phyloP scores from a whole-genome alignment of 2,888 invertebrate genomes.

The Thysanoteuthis rhombus region DNA sequence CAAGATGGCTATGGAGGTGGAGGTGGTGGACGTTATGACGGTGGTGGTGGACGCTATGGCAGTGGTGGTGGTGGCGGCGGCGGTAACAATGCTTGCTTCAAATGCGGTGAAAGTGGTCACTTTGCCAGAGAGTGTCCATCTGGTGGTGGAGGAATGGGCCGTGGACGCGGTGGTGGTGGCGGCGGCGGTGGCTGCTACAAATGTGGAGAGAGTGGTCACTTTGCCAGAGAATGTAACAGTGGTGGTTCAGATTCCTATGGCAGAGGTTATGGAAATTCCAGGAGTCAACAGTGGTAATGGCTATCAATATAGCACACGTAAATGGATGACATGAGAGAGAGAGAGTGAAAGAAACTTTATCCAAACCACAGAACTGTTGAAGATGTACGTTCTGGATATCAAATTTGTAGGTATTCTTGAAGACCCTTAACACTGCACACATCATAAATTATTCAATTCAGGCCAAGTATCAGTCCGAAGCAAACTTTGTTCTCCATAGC shows the following conservation, averaged over 20 bases:
- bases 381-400: not conserved
- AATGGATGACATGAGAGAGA: not conserved
- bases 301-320: not conserved
- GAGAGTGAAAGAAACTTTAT: not conserved
- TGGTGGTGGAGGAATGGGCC: not conserved
- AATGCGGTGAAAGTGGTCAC: slow-evolving; percentile 22
- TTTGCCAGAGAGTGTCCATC: not conserved
- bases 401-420: not conserved
- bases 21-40: too few species aligned
- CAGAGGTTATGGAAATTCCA: not conserved
- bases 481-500: not conserved
- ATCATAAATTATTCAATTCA: not conserved
- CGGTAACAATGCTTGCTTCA: not conserved
- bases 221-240: slow-evolving; percentile 33
- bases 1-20: not conserved
- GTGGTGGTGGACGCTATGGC: not conserved
- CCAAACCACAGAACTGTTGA: not conserved
- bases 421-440: slow-evolving; percentile 1
- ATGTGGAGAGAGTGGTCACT: slow-evolving; percentile 35
- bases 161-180: not conserved
- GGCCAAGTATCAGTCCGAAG: not conserved
- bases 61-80: not conserved
- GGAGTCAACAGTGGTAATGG: not conserved
- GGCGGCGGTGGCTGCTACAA: slow-evolving; percentile 23
- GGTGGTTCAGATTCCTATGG: not conserved